phyloP scores from a whole-genome alignment of 2,113 vertebrate genomes.

The Melanostigma gelatinosum region DNA sequence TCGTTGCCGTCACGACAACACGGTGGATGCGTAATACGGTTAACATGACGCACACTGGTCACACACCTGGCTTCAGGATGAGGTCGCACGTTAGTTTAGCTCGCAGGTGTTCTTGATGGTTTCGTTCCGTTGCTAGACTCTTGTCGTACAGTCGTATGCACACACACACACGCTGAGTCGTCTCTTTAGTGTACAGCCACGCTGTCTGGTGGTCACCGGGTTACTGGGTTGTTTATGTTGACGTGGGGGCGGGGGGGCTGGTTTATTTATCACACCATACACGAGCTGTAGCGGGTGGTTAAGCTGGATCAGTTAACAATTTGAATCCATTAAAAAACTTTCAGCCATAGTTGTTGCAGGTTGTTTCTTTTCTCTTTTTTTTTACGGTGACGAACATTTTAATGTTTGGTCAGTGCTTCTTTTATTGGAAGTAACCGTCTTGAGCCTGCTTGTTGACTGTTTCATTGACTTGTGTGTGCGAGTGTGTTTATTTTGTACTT shows the following conservation, averaged over 20 bases:
- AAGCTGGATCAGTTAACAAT: constrained; percentile 51
- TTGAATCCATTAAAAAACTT: not conserved
- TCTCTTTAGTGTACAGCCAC: constrained; percentile 17
- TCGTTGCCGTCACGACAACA: constrained; percentile 22
- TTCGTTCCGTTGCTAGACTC: constrained; percentile 18
- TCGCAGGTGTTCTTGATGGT: constrained; percentile 6
- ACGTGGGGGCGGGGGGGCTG: too few species aligned
- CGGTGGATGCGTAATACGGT: constrained; percentile 31
- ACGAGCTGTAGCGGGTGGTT: constrained; percentile 29
- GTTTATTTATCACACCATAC: constrained; percentile 26
- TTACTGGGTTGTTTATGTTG: constrained; percentile 34
- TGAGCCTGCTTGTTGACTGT: constrained; percentile 50
- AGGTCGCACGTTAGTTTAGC: constrained; percentile 29
- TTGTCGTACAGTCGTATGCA: constrained; percentile 17
- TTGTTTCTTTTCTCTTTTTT: not conserved
- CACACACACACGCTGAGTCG: constrained; percentile 18
- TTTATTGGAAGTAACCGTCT: not conserved
- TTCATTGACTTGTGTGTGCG: constrained; percentile 23
- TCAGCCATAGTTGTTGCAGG: constrained; percentile 3
- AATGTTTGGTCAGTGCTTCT: constrained; percentile 4
- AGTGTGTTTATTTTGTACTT: constrained; percentile 70
- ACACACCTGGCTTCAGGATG: constrained; percentile 28
- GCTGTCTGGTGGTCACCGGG: constrained; percentile 24
- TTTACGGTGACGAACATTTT: constrained; percentile 6
- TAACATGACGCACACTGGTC: constrained; percentile 4